Percentiles rank a stretch among this genome's conserved stretches.
phyloP scores from a whole-genome alignment of 2,888 invertebrate genomes.

The Spilarctia lutea region DNA sequence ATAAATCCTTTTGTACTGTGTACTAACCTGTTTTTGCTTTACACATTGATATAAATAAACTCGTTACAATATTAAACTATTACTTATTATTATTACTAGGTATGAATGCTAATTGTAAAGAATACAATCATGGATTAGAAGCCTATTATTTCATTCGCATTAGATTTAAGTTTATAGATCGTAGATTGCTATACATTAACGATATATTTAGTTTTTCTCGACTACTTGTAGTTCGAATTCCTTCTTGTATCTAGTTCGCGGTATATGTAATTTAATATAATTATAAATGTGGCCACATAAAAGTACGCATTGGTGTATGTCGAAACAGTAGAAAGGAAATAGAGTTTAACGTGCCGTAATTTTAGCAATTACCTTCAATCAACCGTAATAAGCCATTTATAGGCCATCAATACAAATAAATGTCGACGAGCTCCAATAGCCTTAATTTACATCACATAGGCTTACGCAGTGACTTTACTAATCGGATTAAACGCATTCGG shows the following conservation, averaged over 20 bases:
- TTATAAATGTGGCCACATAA: not conserved
- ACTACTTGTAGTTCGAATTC: not conserved
- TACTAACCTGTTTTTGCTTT: not conserved
- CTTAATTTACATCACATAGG: conserved; percentile 57
- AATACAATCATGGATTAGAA: too few relatives aligned
- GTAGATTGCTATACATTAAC: not conserved
- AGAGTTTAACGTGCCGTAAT: conserved; percentile 23
- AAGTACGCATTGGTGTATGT: not conserved
- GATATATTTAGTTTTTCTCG: not conserved
- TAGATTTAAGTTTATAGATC: not conserved
- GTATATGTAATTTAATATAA: not conserved
- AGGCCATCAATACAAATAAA: conserved; percentile 53
- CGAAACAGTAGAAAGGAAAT: conserved; percentile 19
- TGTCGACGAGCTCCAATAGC: conserved; percentile 55
- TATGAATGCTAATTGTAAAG: too few relatives aligned
- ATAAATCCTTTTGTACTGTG: not conserved
- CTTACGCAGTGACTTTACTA: conserved; percentile 60
- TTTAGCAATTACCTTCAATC: conserved; percentile 48
- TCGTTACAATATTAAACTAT: not conserved
- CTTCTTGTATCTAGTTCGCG: not conserved
- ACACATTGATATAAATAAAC: not conserved
- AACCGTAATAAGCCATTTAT: conserved; percentile 48
- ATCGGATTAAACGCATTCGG: conserved; percentile 74
- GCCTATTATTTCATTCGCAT: too few relatives aligned
- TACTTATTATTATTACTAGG: too few relatives aligned